Evolutionary conservation across 2,888 invertebrate genomes (phyloP).

Genomic region (Oxytorus armatus): DNA sequence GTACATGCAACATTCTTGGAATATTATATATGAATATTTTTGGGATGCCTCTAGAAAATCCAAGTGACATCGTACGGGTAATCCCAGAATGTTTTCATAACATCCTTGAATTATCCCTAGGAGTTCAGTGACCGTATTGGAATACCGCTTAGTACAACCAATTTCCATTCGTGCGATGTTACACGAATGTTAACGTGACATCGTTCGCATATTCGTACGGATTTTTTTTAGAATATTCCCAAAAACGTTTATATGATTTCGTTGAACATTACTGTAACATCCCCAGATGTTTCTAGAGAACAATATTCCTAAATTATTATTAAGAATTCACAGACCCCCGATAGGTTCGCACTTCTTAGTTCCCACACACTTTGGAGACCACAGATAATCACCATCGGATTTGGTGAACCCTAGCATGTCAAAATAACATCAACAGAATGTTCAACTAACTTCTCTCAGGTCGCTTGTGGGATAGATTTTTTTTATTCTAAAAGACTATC

Average conservation of each 20-base stretch:
- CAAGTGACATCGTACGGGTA: too few species aligned
- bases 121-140: too few species aligned
- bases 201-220: not conserved
- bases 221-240: not conserved
- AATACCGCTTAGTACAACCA: too few species aligned
- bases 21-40: too few species aligned
- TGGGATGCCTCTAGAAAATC: too few species aligned
- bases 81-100: too few species aligned
- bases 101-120: too few species aligned
- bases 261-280: not conserved
- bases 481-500: not conserved
- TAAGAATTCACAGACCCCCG: not conserved
- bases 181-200: constrained; percentile 2
- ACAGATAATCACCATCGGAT: not conserved
- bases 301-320: not conserved
- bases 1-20: too few species aligned
- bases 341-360: not conserved
- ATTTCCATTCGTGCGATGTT: too few species aligned
- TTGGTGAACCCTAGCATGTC: not conserved
- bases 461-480: not conserved
- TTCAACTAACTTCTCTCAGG: not conserved
- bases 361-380: not conserved
- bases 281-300: not conserved
- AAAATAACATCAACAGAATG: not conserved
- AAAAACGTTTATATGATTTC: not conserved